Conservation (phyloP, 2,113 vertebrate species). For the Mesembrinibis cayennensis region DNA sequence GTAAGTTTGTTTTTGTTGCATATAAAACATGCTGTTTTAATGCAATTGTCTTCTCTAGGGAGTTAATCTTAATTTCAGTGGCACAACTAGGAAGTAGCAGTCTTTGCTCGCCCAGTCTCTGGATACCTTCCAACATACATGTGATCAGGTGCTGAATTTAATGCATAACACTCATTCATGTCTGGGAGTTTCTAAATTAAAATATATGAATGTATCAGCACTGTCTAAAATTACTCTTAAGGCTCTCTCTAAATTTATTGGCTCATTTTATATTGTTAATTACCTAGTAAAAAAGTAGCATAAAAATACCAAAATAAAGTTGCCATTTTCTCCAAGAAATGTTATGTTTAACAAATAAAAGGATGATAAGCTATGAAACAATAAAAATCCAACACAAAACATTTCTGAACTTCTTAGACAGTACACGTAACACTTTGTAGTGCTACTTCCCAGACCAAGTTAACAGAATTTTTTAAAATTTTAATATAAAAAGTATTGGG, state of each 20-base stretch:
- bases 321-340: not conserved
- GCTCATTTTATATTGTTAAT: conserved; percentile 3
- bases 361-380: not conserved
- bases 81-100: conserved; percentile 73
- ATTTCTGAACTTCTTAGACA: not conserved
- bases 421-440: not conserved
- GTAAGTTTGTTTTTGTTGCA: conserved; percentile 66
- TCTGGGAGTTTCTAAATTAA: conserved; percentile 67
- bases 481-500: not conserved
- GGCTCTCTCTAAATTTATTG: not conserved
- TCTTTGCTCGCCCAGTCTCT: conserved; percentile 64
- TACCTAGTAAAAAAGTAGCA: not conserved
- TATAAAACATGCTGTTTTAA: conserved; percentile 72
- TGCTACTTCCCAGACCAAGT: not conserved
- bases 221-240: conserved; percentile 22
- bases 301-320: not conserved
- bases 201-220: conserved; percentile 53
- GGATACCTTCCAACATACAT: conserved; percentile 69
- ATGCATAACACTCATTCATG: conserved; percentile 58
- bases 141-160: conserved; percentile 71
- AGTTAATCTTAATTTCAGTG: conserved; percentile 75
- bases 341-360: not conserved
- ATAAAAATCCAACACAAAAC: not conserved
- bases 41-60: conserved; percentile 77
- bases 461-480: not conserved